Evolutionary conservation across 1,140 invertebrate species (phyloP).

Genomic region (Plectrocnemia conspersa): DNA sequence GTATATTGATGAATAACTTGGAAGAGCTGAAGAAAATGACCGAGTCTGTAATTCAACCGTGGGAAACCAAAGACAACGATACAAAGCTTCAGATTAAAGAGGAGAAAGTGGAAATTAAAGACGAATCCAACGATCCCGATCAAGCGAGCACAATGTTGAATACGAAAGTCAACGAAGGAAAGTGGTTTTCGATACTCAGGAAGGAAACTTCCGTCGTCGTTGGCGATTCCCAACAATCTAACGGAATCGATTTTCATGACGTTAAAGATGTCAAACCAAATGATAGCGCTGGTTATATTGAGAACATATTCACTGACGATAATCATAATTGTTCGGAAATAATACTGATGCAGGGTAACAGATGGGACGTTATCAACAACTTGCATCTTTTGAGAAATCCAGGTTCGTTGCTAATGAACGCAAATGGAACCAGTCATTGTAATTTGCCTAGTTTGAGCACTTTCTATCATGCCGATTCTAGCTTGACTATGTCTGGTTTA

Average conservation of each 20-base stretch:
- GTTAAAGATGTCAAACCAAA: background rate
- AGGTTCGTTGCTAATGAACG: conserved; percentile 46
- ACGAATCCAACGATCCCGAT: conserved; percentile 47
- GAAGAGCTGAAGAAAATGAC: conserved; percentile 54
- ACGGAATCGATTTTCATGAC: conserved; percentile 10
- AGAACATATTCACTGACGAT: conserved; percentile 39
- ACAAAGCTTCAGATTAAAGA: conserved; percentile 51
- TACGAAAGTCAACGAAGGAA: conserved; percentile 46
- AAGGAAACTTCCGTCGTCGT: conserved; percentile 45
- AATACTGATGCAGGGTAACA: conserved; percentile 52
- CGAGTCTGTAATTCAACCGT: conserved; percentile 51
- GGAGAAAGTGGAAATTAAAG: conserved; percentile 50
- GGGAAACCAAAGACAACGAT: conserved; percentile 49
- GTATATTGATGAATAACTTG: conserved; percentile 48
- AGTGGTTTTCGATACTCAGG: conserved; percentile 55
- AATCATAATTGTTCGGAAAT: conserved; percentile 49
- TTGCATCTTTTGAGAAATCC: conserved; percentile 54
- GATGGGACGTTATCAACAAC: conserved; percentile 58
- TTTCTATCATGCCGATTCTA: conserved; percentile 47
- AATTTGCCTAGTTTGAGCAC: conserved; percentile 41
- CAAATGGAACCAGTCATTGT: conserved; percentile 8
- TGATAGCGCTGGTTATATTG: background rate
- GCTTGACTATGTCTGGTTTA: conserved; percentile 54
- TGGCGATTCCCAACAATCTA: conserved; percentile 7
- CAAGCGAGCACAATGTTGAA: conserved; percentile 41